phyloP scores from a whole-genome alignment of 2,888 invertebrate species.

The Leucophora obtusa region DNA sequence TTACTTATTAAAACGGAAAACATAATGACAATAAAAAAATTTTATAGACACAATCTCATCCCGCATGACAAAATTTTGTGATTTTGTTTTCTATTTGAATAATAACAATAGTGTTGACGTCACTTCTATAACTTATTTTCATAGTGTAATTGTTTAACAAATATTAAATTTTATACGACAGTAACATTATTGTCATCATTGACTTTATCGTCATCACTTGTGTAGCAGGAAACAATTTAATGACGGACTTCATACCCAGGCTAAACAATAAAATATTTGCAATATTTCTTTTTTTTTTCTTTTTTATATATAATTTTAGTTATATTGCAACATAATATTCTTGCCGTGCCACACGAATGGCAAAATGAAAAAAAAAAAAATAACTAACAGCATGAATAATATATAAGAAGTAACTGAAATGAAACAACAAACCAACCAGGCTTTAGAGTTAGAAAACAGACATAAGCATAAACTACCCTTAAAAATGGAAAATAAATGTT shows the following conservation, averaged over 20 bases:
- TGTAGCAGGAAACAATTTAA: slow-evolving; percentile 60
- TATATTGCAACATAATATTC: slow-evolving; percentile 40
- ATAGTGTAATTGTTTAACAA: slow-evolving; percentile 5
- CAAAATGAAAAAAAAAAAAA: neutral
- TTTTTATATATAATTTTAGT: slow-evolving; percentile 29
- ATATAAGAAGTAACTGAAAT: slow-evolving; percentile 12
- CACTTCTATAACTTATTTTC: slow-evolving; percentile 13
- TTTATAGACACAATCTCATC: slow-evolving; percentile 55
- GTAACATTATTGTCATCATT: slow-evolving; percentile 60
- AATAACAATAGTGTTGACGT: slow-evolving; percentile 50
- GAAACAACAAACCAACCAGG: slow-evolving; percentile 8
- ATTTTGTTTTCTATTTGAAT: neutral
- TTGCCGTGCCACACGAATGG: slow-evolving; percentile 4
- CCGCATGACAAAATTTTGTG: slow-evolving; percentile 8
- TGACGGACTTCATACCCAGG: slow-evolving; percentile 49
- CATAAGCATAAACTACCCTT: slow-evolving; percentile 38
- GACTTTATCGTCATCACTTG: slow-evolving; percentile 50
- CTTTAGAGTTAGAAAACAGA: slow-evolving; percentile 17
- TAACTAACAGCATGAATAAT: slow-evolving; percentile 27
- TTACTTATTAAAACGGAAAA: slow-evolving; percentile 62
- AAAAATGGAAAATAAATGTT: slow-evolving; percentile 43
- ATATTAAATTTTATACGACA: slow-evolving; percentile 34
- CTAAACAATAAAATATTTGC: slow-evolving; percentile 59
- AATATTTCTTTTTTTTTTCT: slow-evolving; percentile 36
- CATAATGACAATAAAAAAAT: slow-evolving; percentile 63